Conservation (phyloP, 2,797 vertebrate species). For the Vireo griseus region DNA sequence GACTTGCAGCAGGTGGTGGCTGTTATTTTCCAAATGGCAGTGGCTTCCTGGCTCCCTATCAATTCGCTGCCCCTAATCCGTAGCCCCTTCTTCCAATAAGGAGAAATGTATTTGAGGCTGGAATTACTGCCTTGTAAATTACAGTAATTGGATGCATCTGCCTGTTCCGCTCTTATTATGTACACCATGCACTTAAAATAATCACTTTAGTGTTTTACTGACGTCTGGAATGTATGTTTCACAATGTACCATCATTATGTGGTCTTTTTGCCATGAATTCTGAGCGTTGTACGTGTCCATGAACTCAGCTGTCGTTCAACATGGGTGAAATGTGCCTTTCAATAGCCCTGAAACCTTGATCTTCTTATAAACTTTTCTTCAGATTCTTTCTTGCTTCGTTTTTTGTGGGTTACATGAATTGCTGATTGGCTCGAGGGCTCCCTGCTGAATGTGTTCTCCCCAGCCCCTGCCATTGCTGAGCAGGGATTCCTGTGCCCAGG, state of each 20-base stretch:
- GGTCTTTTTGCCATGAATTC: not conserved
- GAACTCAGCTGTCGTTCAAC: not conserved
- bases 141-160: constrained; percentile 45
- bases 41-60: not conserved
- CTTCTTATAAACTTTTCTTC: constrained; percentile 61
- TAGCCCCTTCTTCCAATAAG: not conserved
- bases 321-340: constrained; percentile 56
- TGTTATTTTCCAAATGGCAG: not conserved
- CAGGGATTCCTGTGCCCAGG: not conserved
- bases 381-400: not conserved
- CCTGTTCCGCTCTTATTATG: not conserved
- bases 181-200: constrained; percentile 29
- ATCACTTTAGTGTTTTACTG: not conserved
- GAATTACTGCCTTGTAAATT: constrained; percentile 53
- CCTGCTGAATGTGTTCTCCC: not conserved
- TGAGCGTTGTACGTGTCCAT: not conserved
- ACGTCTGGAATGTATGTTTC: constrained; percentile 13
- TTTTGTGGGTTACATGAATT: not conserved
- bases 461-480: not conserved
- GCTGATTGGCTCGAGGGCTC: not conserved
- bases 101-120: not conserved
- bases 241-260: not conserved
- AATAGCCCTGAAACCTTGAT: not conserved
- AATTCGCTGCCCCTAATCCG: not conserved
- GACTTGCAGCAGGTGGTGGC: not conserved